Base-by-base conservation (phyloP, 2,888 invertebrate species). In the Tromatobia lineatoria region DNA sequence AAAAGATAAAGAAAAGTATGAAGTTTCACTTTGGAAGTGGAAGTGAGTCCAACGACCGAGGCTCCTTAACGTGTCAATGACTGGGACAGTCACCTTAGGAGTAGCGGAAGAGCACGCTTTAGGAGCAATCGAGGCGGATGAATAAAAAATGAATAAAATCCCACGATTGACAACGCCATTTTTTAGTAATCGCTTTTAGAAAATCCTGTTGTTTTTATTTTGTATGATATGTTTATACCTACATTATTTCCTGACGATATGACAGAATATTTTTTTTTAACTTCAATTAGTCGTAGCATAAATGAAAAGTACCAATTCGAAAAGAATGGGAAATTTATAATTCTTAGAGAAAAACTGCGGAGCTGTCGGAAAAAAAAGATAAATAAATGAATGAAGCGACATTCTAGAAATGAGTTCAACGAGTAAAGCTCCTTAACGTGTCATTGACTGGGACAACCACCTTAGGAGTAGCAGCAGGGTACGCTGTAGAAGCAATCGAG, bases 371-470 rank as follows among this genome's bases (percentile, higher is more conserved):
- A 8, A 15, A 34, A 66, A 23, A 47, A 18, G 42, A 47, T 3
- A 18, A 67, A 25, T n/a, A 50, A 50, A 69, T 69, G n/a, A 50
- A 69, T 50, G 38, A 42, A 71, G 38, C 57, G 57, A 4, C 34
- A 71, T 0, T 42, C 18, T 78, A 34, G 50, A 50, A 25, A 57
- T 25, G 50, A 61, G 61, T 34, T 38, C 61, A 50, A 42, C 20
- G 34, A 29, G 15, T 29, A 23, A 38, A 25, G 54, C 45, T 38
- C 50, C n/a, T 29, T 18, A 47, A 73, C 52, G 67, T 73, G 80
- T 80, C 80, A 80, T 66, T 80, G 80, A 73, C 80, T 73, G 57
- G 71, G 66, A 73, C 73, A 45, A 15, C 20, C 47, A 67, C 66
- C 71, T 73, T n/a, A 73, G 52, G 42, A 64, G 38, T 50, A 42